Evolutionary conservation across 2,113 vertebrate species (phyloP).

Genomic region (Gorsachius goisagi): DNA sequence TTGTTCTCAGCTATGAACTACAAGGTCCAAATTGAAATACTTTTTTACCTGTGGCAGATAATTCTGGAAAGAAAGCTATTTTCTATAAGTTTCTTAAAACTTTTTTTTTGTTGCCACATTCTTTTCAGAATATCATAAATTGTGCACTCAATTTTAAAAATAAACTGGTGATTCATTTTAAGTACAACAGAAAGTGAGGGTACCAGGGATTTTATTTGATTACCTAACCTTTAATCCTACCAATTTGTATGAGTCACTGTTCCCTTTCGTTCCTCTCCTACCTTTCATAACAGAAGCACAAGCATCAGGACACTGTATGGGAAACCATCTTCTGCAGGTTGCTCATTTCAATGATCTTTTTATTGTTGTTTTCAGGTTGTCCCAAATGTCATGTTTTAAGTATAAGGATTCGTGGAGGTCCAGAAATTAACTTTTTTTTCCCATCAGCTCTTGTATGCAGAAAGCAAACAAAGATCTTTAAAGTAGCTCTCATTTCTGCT

Average conservation of each 20-base stretch:
- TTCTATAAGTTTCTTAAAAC: neutral
- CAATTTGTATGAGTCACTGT: neutral
- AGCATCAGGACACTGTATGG: neutral
- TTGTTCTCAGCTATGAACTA: neutral
- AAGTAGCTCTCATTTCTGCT: neutral
- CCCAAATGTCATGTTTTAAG: neutral
- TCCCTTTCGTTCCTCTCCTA: neutral
- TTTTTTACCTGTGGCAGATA: neutral
- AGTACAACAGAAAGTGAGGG: neutral
- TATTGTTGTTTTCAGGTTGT: neutral
- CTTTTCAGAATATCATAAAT: neutral
- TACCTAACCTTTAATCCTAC: neutral
- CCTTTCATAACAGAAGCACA: neutral
- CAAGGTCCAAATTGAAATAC: neutral
- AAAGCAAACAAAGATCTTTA: neutral
- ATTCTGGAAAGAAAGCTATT: neutral
- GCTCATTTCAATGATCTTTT: neutral
- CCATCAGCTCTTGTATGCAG: neutral
- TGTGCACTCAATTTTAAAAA: neutral
- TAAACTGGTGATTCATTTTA: neutral
- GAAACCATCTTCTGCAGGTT: neutral
- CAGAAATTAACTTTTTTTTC: neutral
- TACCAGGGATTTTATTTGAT: neutral
- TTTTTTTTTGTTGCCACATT: neutral
- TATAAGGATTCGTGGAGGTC: neutral